Percentiles rank a stretch among this genome's conserved stretches.
These are phyloP conservation scores for Oreochromis mossambicus DNA, from an alignment of 2,797 vertebrate genomes.

Conservation along the genomic window DNA sequence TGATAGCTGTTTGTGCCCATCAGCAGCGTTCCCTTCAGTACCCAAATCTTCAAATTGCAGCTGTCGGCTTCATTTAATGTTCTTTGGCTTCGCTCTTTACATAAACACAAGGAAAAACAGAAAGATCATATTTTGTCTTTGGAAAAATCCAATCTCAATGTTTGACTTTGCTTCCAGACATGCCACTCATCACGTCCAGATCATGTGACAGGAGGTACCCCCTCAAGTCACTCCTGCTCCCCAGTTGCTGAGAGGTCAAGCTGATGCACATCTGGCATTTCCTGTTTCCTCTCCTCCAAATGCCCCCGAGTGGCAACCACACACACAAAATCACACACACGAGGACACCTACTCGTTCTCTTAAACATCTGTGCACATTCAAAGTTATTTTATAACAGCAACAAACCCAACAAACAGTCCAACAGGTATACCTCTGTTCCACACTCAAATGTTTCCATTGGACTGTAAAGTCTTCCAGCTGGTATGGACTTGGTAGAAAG, in stretches of 20 bases:
- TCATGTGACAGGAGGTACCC: slow-evolving; percentile 45
- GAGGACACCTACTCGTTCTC: neutral
- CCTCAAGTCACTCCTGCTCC: slow-evolving; percentile 14
- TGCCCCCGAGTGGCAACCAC: slow-evolving; percentile 41
- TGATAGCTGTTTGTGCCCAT: neutral
- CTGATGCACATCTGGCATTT: slow-evolving; percentile 76
- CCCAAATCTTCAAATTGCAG: neutral
- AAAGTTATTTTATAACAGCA: slow-evolving; percentile 26
- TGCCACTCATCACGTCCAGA: neutral
- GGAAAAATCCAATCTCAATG: slow-evolving; percentile 27
- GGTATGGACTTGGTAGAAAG: neutral
- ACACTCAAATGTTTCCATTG: slow-evolving; percentile 46
- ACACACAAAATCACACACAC: neutral
- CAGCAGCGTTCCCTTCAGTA: neutral
- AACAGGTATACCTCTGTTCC: slow-evolving; percentile 28
- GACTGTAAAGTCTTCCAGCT: slow-evolving; percentile 50
- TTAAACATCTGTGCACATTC: slow-evolving; percentile 27
- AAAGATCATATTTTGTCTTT: slow-evolving; percentile 18
- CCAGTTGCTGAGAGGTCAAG: slow-evolving; percentile 59
- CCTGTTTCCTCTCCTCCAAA: slow-evolving; percentile 65
- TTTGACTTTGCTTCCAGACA: slow-evolving; percentile 5
- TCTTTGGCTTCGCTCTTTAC: neutral
- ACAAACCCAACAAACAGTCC: neutral
- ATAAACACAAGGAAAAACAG: neutral
- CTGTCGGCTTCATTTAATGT: neutral